Base-by-base conservation (phyloP, 1,140 invertebrate species). In the Caenorhabditis brenneri region DNA sequence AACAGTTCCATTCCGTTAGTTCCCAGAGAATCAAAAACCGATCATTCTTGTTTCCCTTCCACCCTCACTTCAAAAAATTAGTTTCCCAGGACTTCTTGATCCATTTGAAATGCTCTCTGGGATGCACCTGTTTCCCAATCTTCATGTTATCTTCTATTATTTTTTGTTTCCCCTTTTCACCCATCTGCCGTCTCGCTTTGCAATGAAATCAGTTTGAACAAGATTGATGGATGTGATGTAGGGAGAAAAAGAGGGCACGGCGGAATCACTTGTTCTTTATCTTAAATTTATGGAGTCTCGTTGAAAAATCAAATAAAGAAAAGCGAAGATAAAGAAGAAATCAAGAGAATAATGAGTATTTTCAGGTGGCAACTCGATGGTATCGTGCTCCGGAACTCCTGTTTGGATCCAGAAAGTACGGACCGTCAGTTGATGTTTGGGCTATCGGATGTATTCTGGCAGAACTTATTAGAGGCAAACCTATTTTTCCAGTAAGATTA, bases 391-490 rank as follows among this genome's bases (percentile, higher is more conserved):
- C 98, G 19, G 98, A 99, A 92, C 91, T 99, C 16, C 92, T 99
- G 19, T 99, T 96, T 93, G 98, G 97, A 55, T 95, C 96, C 1
- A 93, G 95, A 69, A 94, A 95, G 90, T 99, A 99, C 92, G 95
- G 95, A 10, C 95, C 94, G 65, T 96, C 95, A 7, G 94, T 99
- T 19, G 98, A 99, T 90, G 97, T 99, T 92, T 99, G 97, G 97
- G 96, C 97, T 16, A 93, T 97, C 9, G 97, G 97, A 5, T 99
- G 97, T 91, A 99, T 99, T 90, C 90, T 99, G 83, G 97, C 96
- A 0, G 98, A 99, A 92, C 92, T 99, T 24, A 93, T 24, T 91
- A 99, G 78, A 92, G 98, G 19, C 92, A 97, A 88, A 91, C 92
- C 39, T 82, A 93, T 99, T 29, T 99, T 99, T 92, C 97, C 97